These are phyloP conservation scores for Kryptolebias marmoratus DNA, from an alignment of 2,113 vertebrate species.

Conservation along the genomic window DNA sequence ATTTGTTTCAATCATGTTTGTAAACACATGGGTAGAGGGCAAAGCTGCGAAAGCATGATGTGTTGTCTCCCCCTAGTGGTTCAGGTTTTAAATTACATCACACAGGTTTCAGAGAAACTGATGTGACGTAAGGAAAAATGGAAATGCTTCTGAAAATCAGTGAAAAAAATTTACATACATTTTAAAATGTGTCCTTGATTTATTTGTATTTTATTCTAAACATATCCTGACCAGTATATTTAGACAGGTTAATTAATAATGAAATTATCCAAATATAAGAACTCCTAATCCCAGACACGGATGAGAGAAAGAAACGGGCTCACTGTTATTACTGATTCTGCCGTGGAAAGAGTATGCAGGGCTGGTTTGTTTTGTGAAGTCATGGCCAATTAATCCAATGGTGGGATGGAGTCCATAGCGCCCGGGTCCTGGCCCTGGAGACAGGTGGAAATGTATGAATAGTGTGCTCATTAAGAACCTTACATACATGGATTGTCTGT, in stretches of 20 bases:
- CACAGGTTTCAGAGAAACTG: neutral
- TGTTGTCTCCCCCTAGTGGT: slow-evolving; percentile 60
- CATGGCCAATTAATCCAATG: slow-evolving; percentile 82
- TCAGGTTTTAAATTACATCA: slow-evolving; percentile 7
- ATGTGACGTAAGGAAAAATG: neutral
- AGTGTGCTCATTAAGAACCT: neutral
- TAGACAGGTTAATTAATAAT: neutral
- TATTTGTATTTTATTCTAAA: neutral
- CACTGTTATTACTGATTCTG: slow-evolving; percentile 77
- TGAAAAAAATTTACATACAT: neutral
- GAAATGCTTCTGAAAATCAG: neutral
- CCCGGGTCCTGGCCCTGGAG: slow-evolving; percentile 82
- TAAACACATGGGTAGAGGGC: neutral
- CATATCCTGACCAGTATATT: neutral
- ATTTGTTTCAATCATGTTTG: neutral
- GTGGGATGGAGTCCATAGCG: slow-evolving; percentile 83
- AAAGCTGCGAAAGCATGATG: neutral
- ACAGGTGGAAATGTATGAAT: neutral
- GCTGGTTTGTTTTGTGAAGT: slow-evolving; percentile 80
- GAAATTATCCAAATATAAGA: neutral
- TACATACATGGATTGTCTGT: neutral
- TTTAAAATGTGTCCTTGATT: no score
- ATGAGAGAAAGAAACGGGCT: slow-evolving; percentile 23
- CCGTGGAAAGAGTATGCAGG: slow-evolving; percentile 83
- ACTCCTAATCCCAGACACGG: neutral